Conservation (phyloP, 2,113 vertebrate genomes). For the Mormyrus iriodes region DNA sequence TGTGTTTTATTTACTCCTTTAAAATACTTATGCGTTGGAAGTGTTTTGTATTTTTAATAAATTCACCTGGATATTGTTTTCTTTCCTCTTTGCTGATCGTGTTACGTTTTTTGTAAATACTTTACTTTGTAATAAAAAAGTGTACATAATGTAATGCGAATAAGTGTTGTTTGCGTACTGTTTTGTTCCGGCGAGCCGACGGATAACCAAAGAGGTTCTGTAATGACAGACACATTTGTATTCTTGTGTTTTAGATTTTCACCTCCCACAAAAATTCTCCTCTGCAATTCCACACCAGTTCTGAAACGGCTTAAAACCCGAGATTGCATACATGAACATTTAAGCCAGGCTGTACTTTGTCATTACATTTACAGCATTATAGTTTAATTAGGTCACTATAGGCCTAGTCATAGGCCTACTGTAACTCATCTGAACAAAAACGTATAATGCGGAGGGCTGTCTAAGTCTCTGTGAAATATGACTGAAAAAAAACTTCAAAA, state of each 20-base stretch:
- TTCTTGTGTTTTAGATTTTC: background rate
- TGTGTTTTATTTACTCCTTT: conserved; percentile 19
- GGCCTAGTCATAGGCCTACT: background rate
- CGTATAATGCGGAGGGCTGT: background rate
- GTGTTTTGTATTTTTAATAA: conserved; percentile 32
- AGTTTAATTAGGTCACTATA: background rate
- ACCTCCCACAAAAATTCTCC: background rate
- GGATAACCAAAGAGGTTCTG: background rate
- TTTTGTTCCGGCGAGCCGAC: too few relatives aligned
- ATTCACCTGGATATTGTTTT: conserved; percentile 36
- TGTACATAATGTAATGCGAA: conserved; percentile 20
- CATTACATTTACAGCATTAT: background rate
- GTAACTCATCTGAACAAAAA: background rate
- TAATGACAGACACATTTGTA: background rate
- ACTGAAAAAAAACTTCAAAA: background rate
- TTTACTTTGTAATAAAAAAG: conserved; percentile 65
- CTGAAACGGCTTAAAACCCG: background rate
- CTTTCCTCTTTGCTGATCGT: conserved; percentile 28
- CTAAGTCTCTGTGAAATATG: background rate
- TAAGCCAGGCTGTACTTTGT: background rate
- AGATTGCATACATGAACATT: background rate
- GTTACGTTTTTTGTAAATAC: conserved; percentile 45
- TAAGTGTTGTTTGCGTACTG: background rate
- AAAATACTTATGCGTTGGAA: conserved; percentile 28
- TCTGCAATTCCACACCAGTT: background rate